These are phyloP conservation scores for Cyprinus carpio DNA, from an alignment of 2,113 vertebrate genomes.

Conservation along the genomic window DNA sequence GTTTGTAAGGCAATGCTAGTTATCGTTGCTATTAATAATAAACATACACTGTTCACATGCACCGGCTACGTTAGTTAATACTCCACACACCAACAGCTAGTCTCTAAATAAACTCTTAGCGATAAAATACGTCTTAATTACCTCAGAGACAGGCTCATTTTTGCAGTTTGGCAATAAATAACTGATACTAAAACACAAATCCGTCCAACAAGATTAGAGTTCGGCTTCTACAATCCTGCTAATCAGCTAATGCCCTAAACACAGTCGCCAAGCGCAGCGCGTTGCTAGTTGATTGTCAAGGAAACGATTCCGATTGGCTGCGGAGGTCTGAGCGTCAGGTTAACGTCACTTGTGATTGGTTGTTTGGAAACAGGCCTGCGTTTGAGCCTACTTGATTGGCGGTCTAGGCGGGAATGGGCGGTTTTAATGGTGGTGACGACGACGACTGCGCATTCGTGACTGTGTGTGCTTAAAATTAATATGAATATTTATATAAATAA, in stretches of 20 bases:
- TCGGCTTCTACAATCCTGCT: not conserved
- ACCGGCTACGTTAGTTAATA: not conserved
- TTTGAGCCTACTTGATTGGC: not conserved
- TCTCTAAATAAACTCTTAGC: not conserved
- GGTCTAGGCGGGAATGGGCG: not conserved
- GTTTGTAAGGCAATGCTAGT: not conserved
- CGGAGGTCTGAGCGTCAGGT: not conserved
- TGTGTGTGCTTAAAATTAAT: too few species aligned
- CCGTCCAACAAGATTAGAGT: not conserved
- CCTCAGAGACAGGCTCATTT: conserved; percentile 72
- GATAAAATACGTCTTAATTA: conserved; percentile 48
- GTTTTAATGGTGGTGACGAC: not conserved
- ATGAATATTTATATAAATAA: too few species aligned
- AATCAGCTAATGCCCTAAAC: not conserved
- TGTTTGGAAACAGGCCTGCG: not conserved
- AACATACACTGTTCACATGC: not conserved
- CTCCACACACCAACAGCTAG: not conserved
- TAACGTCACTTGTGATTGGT: conserved; percentile 39
- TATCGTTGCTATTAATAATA: not conserved
- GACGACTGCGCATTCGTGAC: not conserved
- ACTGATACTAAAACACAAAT: not conserved
- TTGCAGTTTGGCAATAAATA: not conserved
- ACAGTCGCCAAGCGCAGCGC: not conserved
- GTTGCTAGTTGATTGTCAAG: conserved; percentile 2
- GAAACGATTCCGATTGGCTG: conserved; percentile 7